Percentiles rank a stretch among this genome's conserved stretches.
These are phyloP conservation scores for Blennius ocellaris DNA, from an alignment of 2,113 vertebrate species.

Conservation along the genomic window DNA sequence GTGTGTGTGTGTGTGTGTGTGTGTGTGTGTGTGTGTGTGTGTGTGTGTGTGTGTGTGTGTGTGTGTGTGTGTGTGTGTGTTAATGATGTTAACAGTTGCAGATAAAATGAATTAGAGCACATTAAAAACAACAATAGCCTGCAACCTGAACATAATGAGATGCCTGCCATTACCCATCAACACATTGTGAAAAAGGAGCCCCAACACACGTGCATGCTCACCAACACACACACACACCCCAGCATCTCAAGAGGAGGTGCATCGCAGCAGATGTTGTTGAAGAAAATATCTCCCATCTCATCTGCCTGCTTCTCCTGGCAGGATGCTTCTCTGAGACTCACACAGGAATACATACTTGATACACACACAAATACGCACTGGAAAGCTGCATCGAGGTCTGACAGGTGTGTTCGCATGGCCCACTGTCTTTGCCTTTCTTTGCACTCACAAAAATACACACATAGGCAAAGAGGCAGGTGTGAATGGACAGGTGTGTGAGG, in stretches of 20 bases:
- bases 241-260: constrained; percentile 71
- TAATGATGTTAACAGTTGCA: constrained; percentile 77
- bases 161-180: constrained; percentile 81
- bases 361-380: constrained; percentile 38
- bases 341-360: too few relatives aligned
- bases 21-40: constrained; percentile 37
- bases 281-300: constrained; percentile 73
- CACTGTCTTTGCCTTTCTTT: constrained; percentile 58
- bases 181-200: constrained; percentile 74
- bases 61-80: constrained; percentile 23
- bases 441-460: constrained; percentile 37
- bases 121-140: constrained; percentile 83
- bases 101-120: constrained; percentile 83
- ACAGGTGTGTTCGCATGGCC: constrained; percentile 73
- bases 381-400: constrained; percentile 66
- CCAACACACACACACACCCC: constrained; percentile 30
- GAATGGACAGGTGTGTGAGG: constrained; percentile 77
- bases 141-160: constrained; percentile 84
- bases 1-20: constrained; percentile 30
- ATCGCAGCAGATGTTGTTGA: constrained; percentile 80
- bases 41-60: constrained; percentile 28
- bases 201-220: constrained; percentile 44
- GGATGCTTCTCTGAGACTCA: constrained; percentile 37
- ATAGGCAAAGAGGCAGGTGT: constrained; percentile 68
- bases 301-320: constrained; percentile 70